Evolutionary conservation across 92 coral and sea anemone genomes (phyloP).

Genomic region (Heliopora coerulea): DNA sequence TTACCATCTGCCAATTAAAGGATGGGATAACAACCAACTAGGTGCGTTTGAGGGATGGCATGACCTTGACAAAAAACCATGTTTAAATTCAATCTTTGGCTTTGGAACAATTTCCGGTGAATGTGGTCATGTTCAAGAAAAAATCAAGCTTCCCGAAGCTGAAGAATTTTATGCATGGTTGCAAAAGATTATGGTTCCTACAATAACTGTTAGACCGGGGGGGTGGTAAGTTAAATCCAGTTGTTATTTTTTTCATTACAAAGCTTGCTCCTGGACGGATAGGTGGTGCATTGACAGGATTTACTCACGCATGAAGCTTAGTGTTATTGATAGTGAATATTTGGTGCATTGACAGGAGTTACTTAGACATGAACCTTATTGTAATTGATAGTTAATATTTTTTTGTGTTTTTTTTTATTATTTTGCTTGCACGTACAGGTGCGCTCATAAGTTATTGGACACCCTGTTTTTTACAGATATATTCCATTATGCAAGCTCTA

Average conservation of each 20-base stretch:
- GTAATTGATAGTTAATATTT: too few relatives aligned
- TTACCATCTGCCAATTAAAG: constrained; percentile 1
- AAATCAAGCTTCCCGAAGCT: not conserved
- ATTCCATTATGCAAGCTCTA: too few relatives aligned
- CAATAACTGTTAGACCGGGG: constrained; percentile 12
- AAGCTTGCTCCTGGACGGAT: constrained; percentile 37
- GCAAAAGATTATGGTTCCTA: constrained; percentile 28
- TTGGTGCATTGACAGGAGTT: constrained; percentile 16
- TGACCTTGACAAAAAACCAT: constrained; percentile 19
- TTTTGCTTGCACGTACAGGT: too few relatives aligned
- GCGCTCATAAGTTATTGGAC: too few relatives aligned
- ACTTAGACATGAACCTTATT: constrained; percentile 11
- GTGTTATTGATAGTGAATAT: too few relatives aligned
- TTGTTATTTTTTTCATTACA: constrained; percentile 14
- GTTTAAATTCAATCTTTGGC: constrained; percentile 23
- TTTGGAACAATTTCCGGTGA: not conserved
- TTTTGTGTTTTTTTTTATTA: too few relatives aligned
- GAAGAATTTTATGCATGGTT: constrained; percentile 14
- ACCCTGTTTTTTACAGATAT: too few relatives aligned
- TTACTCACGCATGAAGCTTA: too few relatives aligned
- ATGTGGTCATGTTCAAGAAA: too few relatives aligned
- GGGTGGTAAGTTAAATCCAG: constrained; percentile 17
- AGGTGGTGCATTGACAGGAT: constrained; percentile 35
- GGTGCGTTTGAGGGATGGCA: too few relatives aligned
- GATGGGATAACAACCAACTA: not conserved